A percentile compares a stretch with the other conserved stretches of the same genome.
Evolutionary conservation across 2,113 vertebrate species (phyloP).

Genomic region (Cochlearius cochlearius): DNA sequence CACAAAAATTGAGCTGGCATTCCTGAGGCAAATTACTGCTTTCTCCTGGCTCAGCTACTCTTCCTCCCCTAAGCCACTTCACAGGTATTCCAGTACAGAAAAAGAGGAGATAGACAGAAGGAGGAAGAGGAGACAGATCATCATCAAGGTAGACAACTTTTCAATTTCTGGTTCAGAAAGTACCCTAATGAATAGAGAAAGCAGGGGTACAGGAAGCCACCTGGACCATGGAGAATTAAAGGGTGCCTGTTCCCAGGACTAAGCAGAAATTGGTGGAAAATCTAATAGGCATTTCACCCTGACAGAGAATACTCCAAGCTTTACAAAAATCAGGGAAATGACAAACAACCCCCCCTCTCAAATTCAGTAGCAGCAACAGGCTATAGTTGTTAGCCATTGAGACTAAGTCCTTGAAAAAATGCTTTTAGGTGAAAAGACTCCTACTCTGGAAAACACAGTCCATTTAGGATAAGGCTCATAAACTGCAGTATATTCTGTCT

Average conservation of each 20-base stretch:
- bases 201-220: not conserved
- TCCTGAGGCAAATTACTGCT: not conserved
- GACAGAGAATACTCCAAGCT: not conserved
- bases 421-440: not conserved
- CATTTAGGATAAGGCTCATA: not conserved
- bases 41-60: not conserved
- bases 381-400: not conserved
- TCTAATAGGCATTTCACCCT: not conserved
- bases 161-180: slow-evolving; percentile 12
- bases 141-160: not conserved
- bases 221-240: not conserved
- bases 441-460: not conserved
- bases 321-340: not conserved
- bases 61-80: not conserved
- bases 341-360: accelerated
- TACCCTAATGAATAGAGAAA: not conserved
- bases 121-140: not conserved
- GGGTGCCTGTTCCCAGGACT: not conserved
- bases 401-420: not conserved
- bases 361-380: not conserved
- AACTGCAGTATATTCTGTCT: not conserved
- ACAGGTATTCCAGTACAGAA: not conserved
- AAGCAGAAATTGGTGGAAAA: not conserved
- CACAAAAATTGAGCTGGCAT: not conserved
- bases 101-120: not conserved